A percentile compares a stretch with the other conserved stretches of the same genome.
phyloP scores from a whole-genome alignment of 2,888 invertebrate species.

The Branchellion lobata region DNA sequence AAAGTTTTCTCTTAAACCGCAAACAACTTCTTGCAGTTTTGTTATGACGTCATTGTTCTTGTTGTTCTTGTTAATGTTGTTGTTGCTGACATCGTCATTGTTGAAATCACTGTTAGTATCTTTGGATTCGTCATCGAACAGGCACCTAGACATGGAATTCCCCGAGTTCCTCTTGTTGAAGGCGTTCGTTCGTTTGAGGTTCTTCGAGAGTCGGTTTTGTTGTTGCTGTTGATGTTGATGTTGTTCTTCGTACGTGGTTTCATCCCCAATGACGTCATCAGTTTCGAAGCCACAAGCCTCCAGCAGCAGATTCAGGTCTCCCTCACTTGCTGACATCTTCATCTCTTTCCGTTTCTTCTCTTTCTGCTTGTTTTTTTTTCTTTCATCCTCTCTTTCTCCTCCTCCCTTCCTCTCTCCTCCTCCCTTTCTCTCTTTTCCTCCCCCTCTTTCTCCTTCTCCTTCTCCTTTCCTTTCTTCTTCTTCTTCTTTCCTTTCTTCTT shows the following conservation, averaged over 20 bases:
- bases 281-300: too few species aligned
- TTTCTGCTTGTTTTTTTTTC: neutral
- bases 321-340: too few species aligned
- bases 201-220: neutral
- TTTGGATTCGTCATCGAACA: neutral
- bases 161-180: constrained; percentile 12
- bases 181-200: constrained; percentile 36
- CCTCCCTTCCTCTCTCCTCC: too few species aligned
- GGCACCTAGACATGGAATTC: neutral
- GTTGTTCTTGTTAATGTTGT: too few species aligned
- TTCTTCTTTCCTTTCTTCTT: too few species aligned
- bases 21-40: too few species aligned
- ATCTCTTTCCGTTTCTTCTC: neutral
- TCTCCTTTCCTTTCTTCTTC: too few species aligned
- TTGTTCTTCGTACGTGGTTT: neutral
- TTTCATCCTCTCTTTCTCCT: neutral
- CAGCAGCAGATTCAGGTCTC: too few species aligned
- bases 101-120: neutral
- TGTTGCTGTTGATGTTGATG: neutral
- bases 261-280: neutral
- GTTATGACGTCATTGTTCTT: too few species aligned
- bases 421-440: too few species aligned
- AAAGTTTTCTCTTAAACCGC: too few species aligned
- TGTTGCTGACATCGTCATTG: neutral
- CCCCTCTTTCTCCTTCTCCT: too few species aligned